phyloP scores from a whole-genome alignment of 2,113 vertebrate species.

The Hemicordylus capensis region DNA sequence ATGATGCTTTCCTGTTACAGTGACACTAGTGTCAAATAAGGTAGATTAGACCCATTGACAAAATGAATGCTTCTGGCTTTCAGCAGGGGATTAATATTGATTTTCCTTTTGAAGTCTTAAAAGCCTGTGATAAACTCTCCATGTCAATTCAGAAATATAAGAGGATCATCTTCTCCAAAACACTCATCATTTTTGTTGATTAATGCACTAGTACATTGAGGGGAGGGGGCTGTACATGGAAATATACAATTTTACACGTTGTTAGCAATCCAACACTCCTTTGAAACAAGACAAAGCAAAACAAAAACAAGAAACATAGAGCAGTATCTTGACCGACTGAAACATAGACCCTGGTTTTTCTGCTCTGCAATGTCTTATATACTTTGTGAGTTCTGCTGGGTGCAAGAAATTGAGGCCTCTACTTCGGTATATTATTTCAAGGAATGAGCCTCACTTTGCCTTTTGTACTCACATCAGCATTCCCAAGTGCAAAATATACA shows the following conservation, averaged over 20 bases:
- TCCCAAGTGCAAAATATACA: not conserved
- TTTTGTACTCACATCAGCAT: not conserved
- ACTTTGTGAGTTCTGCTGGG: not conserved
- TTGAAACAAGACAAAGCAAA: not conserved
- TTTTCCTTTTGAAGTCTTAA: conserved; percentile 54
- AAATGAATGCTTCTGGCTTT: conserved; percentile 52
- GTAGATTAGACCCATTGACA: conserved; percentile 40
- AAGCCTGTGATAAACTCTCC: conserved; percentile 41
- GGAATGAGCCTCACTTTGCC: not conserved
- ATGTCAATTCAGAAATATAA: conserved; percentile 36
- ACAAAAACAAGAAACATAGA: not conserved
- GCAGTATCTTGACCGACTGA: not conserved
- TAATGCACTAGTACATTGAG: not conserved
- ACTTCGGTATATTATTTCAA: not conserved
- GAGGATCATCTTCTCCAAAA: conserved; percentile 35
- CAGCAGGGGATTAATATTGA: conserved; percentile 42
- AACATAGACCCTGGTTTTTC: not conserved
- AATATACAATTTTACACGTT: conserved; percentile 11
- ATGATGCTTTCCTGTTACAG: conserved; percentile 26
- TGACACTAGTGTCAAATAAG: conserved; percentile 41
- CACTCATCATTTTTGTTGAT: conserved; percentile 6
- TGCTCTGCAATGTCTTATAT: not conserved
- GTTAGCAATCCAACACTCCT: not conserved
- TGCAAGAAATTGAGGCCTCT: not conserved
- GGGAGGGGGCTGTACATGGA: not conserved